Base-by-base conservation (phyloP, 2,888 invertebrate genomes). In the Germaria angustata region DNA sequence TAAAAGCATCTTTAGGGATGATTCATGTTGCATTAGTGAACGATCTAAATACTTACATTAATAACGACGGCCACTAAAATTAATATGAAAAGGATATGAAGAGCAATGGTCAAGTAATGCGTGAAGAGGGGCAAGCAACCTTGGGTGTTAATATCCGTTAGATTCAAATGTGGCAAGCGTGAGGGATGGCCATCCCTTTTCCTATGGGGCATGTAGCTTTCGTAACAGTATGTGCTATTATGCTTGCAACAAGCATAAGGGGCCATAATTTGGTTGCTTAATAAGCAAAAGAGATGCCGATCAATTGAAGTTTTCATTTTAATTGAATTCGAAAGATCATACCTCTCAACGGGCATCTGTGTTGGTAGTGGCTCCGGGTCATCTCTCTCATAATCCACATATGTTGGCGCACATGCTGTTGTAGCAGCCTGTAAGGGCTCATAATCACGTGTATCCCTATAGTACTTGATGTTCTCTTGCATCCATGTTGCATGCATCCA, bases 401-500 rank as follows among this genome's bases (percentile, higher is more conserved):
- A 69, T 13, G 13, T 1, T 7, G 61, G 22, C 15, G 44, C 5
- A 22, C 44, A 68, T 22, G 59, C 41, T 6, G 66, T 68, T 46
- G 63, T 55, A 2, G 15, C 9, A 2, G 11, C 2, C 2, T 11
- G 22, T n/a, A 11, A 2, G 4, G 57, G 39, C 36, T 39, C 13
- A 15, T 28, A 17, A 0, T 61, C n/a, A 13, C 46, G 32, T 2
- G 9, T 0, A 11, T 57, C 28, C 13, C 15, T 5, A 11, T 57
- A 17, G 2, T 22, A 41, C 9, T 24, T 17, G 3, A 22, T 0
- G 32, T 11, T 49, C 13, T 61, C 17, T 0, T 87, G 86, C 88
- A 90, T 87, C 90, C 90, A 90, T 0, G 84, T 84, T 0, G 90
- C 90, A 7, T 85, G 84, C 86, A 88, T 87, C 91, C 91, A 91